Conservation (phyloP, 2,888 invertebrate species). For the Criorhina ranunculi region DNA sequence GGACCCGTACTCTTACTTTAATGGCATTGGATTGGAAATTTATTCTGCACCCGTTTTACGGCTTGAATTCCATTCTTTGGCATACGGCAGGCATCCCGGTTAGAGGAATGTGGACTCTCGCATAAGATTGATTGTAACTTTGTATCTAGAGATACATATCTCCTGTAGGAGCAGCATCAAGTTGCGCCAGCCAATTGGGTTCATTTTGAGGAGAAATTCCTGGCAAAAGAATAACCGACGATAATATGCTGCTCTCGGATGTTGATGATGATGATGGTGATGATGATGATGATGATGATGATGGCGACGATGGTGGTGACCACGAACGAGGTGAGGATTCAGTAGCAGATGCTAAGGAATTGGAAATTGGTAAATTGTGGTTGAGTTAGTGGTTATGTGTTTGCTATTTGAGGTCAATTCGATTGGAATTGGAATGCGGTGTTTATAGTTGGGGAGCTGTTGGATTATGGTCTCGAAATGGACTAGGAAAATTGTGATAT, state of each 20-base stretch:
- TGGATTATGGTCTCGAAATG: background rate
- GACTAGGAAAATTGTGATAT: too few species aligned
- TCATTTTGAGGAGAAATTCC: conserved; percentile 58
- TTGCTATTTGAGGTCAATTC: conserved; percentile 52
- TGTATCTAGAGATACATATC: conserved; percentile 52
- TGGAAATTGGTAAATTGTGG: conserved; percentile 49
- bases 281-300: conserved; percentile 11
- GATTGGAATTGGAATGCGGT: conserved; percentile 3
- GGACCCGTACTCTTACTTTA: conserved; percentile 3
- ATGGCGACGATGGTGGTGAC: conserved; percentile 25
- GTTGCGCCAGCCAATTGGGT: conserved; percentile 48
- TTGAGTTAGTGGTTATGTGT: conserved; percentile 54
- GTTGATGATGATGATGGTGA: conserved; percentile 10
- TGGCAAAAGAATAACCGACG: conserved; percentile 69
- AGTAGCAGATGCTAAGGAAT: conserved; percentile 59
- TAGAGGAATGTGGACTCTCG: conserved; percentile 60
- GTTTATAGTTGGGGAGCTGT: background rate
- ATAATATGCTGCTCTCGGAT: conserved; percentile 52
- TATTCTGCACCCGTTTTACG: conserved; percentile 43
- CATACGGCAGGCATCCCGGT: conserved; percentile 53
- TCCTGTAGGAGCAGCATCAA: conserved; percentile 37
- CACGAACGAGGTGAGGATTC: conserved; percentile 46
- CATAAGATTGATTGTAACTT: conserved; percentile 65
- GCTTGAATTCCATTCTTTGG: conserved; percentile 40
- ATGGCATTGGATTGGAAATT: conserved; percentile 22